Base-by-base conservation (phyloP, 53 echinoderm and acorn worm genomes). In the Glandiceps talaboti region DNA sequence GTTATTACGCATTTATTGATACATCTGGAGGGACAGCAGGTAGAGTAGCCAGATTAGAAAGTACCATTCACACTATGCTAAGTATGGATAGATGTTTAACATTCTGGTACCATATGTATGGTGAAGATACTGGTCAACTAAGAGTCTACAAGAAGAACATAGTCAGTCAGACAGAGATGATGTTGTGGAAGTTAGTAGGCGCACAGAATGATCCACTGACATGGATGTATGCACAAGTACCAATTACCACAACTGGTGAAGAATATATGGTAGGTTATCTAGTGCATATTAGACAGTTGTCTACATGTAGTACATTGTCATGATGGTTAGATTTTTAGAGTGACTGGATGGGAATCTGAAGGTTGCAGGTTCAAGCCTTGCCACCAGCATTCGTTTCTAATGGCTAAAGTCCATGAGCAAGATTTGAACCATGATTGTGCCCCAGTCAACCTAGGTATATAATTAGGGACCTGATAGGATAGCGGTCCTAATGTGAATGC, bases 101-200 rank as follows among this genome's bases (percentile, higher is more conserved):
- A 6, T 90, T 90, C 84, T 90, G 90, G 90, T 90, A 90, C 79
- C 90, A 90, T 81, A 90, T 90, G 90, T 90, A 80, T 78, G 90
- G 90, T 25, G 77, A 75, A 14, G 81, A 85, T 20, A 83, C 81
- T 31, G 90, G 90, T 25, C 79, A 73, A 1, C 83, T 88, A 25
- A 73, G 82, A 28, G 88, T 86, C 27, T 90, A 86, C 84, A 27
- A 89, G 26, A 31, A 78, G 32, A 78, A 27, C n/a, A 26, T 28
- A 31, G 79, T 78, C 26, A 78, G 6, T 6, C 64, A 45, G 20
- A 20, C 64, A 12, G 64, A 45, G 20, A 6, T 45, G 64, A 12
- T 73, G 28, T 29, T 84, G 29, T 86, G 79, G 82, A 78, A 74
- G 74, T 32, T 78, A 27, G 25, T 45, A 10, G 81, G 81, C 14